phyloP scores from a whole-genome alignment of 2,113 vertebrate genomes.

The Pristiophorus japonicus region DNA sequence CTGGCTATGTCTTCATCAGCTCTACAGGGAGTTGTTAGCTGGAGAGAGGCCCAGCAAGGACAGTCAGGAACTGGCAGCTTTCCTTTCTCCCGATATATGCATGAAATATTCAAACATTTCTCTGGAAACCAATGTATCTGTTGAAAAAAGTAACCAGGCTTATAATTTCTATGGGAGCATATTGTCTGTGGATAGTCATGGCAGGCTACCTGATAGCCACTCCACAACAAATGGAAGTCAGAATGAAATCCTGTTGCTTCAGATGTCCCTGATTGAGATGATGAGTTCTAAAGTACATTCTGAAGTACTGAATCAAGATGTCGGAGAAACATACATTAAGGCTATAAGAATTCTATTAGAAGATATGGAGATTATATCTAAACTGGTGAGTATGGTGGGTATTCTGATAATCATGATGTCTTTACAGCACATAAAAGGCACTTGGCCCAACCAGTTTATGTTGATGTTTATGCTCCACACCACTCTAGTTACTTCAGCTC shows the following conservation, averaged over 20 bases:
- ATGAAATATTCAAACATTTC: neutral
- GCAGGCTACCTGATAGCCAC: neutral
- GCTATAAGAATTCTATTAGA: conserved; percentile 54
- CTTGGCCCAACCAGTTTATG: neutral
- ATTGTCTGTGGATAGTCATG: neutral
- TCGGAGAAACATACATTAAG: conserved; percentile 50
- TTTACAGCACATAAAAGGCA: neutral
- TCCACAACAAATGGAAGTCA: neutral
- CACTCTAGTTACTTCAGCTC: neutral
- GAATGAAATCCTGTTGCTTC: conserved; percentile 56
- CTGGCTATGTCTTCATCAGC: conserved; percentile 49
- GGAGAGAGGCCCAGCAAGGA: conserved; percentile 50
- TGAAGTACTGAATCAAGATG: conserved; percentile 39
- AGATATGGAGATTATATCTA: conserved; percentile 56
- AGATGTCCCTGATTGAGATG: conserved; percentile 63
- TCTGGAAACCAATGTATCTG: neutral
- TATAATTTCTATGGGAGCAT: accelerated
- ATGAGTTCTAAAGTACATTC: conserved; percentile 49
- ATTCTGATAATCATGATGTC: neutral
- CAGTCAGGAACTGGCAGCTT: conserved; percentile 45
- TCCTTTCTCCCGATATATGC: conserved; percentile 47
- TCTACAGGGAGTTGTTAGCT: conserved; percentile 54
- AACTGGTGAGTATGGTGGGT: conserved; percentile 62
- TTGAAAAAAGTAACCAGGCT: neutral
- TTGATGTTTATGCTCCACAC: neutral